phyloP scores from a whole-genome alignment of 1,140 invertebrate genomes.

The Chrysopa pallens region DNA sequence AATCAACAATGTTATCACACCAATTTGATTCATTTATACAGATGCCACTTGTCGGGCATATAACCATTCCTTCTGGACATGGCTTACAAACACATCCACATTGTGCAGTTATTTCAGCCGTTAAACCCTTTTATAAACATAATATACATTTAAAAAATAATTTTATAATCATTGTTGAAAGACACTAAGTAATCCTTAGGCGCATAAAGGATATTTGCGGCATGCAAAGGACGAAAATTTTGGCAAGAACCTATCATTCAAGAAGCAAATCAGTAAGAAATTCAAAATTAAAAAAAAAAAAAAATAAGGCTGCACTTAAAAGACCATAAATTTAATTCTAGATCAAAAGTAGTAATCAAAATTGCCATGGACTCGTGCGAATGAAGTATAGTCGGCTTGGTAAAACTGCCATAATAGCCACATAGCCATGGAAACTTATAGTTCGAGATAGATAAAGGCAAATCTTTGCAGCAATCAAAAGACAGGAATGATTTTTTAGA shows the following conservation, averaged over 20 bases:
- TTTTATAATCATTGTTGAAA: neutral
- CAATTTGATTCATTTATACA: constrained; percentile 52
- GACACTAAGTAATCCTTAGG: neutral
- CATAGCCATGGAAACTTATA: too few species aligned
- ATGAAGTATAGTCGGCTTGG: too few species aligned
- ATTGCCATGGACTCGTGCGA: too few species aligned
- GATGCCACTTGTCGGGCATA: constrained; percentile 55
- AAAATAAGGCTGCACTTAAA: too few species aligned
- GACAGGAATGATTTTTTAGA: too few species aligned
- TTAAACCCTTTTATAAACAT: constrained; percentile 24
- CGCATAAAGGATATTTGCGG: neutral
- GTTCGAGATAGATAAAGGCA: too few species aligned
- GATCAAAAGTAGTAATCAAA: too few species aligned
- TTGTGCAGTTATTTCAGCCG: constrained; percentile 26
- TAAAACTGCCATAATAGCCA: too few species aligned
- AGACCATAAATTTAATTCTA: too few species aligned
- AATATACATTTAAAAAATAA: neutral
- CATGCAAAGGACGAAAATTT: neutral
- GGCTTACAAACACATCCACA: constrained; percentile 59
- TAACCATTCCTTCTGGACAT: constrained; percentile 38
- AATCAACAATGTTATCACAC: constrained; percentile 71
- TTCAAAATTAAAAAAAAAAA: too few species aligned
- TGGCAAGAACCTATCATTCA: neutral
- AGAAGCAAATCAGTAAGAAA: too few species aligned
- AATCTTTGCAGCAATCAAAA: too few species aligned